Base-by-base conservation (phyloP, 2,888 invertebrate genomes). In the Diabrotica balteata region DNA sequence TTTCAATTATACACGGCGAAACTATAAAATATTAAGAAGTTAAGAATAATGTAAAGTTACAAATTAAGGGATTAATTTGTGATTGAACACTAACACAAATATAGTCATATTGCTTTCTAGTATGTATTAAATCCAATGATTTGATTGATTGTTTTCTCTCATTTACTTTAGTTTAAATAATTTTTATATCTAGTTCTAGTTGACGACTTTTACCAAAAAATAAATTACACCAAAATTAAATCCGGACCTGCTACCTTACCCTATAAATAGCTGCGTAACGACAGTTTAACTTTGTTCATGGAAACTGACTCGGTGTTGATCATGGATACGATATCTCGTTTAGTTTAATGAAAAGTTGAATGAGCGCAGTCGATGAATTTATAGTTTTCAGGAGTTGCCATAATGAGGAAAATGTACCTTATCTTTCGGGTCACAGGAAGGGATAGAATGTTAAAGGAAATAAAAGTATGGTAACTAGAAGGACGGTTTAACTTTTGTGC, bases 281-380 rank as follows among this genome's bases (percentile, higher is more conserved):
- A 32, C 32, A 32, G 47, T 47, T 47, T 8, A 47, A 47, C 47
- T 47, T 47, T 47, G 47, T 10, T 32, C 32, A 32, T 8, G 11
- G 7, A 55, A 55, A 55, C n/a, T n/a, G 44, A 11, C 17, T 11
- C 11, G 8, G 51, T 42, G 51, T 47, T 59, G 51, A 59, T 51
- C 59, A 50, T 42, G 50, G 22, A 44, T 52, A 52, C 11, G 51
- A 61, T 45, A 52, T 45, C 22, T 52, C 60, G 52, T 45, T 52
- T 61, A 45, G 44, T 61, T 61, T 61, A 61, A 61, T 45, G 60
- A 51, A 61, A 22, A 7, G 7, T 59, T n/a, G 44, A 43, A 43
- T 11, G 44, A 55, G 50, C 17, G 11, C 50, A 59, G 42, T 59
- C 17, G 59, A 59, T 51, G 9, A 49, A 49, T 49, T 49, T 49